A percentile compares a stretch with the other conserved stretches of the same genome.
phyloP scores from a whole-genome alignment of 2,888 invertebrate species.

The Hofmannophila pseudospretella region DNA sequence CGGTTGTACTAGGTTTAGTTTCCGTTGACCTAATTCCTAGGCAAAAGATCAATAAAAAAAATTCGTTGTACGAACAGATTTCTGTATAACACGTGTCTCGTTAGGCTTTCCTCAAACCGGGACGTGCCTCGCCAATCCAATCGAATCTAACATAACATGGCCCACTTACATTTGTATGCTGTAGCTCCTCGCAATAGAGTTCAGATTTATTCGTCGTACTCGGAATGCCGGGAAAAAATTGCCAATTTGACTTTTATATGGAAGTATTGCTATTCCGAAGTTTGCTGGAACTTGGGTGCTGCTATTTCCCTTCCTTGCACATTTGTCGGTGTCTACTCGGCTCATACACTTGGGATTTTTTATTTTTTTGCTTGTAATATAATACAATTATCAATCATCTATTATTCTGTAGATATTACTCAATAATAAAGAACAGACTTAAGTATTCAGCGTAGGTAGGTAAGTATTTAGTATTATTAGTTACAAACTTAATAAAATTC shows the following conservation, averaged over 20 bases:
- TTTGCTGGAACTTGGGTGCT: neutral
- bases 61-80: conserved; percentile 10
- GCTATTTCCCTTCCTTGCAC: neutral
- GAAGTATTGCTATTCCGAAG: neutral
- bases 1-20: neutral
- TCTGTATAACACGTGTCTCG: conserved; percentile 22
- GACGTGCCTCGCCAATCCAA: conserved; percentile 2
- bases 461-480: no score
- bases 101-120: conserved; percentile 19
- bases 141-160: neutral
- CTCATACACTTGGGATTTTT: no score
- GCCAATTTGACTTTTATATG: neutral
- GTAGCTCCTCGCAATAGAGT: neutral
- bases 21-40: neutral
- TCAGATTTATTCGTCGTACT: neutral
- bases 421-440: no score
- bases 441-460: no score
- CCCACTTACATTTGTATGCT: neutral
- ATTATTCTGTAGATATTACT: no score
- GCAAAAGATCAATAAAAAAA: conserved; percentile 4
- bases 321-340: neutral
- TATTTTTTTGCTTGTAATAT: no score
- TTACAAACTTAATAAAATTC: no score
- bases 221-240: neutral
- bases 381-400: no score